Conservation (phyloP, 2,888 invertebrate genomes). For the Drosophila siamana region DNA sequence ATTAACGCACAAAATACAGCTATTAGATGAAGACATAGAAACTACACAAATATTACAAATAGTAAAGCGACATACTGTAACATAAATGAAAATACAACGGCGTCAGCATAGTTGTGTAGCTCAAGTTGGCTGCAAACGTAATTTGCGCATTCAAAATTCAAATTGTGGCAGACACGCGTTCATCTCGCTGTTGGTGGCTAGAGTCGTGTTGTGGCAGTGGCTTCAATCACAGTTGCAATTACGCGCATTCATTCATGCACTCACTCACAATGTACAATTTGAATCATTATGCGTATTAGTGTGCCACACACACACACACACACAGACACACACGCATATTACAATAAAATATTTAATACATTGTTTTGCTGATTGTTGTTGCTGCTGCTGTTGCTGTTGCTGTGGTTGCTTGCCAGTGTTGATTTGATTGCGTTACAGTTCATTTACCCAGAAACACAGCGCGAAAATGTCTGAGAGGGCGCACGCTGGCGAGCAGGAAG, state of each 20-base stretch:
- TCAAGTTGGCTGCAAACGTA: not conserved
- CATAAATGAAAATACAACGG: not conserved
- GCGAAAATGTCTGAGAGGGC: not conserved
- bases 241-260: conserved; percentile 20
- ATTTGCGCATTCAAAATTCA: not conserved
- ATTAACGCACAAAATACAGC: too few species aligned
- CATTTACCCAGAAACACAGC: conserved; percentile 67
- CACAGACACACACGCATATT: conserved; percentile 21
- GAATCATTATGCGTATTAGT: conserved; percentile 38
- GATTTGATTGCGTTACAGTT: conserved; percentile 81
- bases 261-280: conserved; percentile 21
- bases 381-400: conserved; percentile 20
- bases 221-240: conserved; percentile 19
- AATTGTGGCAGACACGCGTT: not conserved
- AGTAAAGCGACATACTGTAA: too few species aligned
- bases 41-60: too few species aligned
- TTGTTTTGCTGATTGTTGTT: conserved; percentile 29
- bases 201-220: conserved; percentile 3
- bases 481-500: not conserved
- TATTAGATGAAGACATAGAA: too few species aligned
- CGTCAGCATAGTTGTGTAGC: not conserved
- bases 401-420: conserved; percentile 56
- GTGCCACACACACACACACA: conserved; percentile 7
- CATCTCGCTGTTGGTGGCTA: conserved; percentile 23
- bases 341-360: conserved; percentile 71